A percentile compares a stretch with the other conserved stretches of the same genome.
Conservation (phyloP, 2,888 invertebrate species). For the Rhagonycha fulva region DNA sequence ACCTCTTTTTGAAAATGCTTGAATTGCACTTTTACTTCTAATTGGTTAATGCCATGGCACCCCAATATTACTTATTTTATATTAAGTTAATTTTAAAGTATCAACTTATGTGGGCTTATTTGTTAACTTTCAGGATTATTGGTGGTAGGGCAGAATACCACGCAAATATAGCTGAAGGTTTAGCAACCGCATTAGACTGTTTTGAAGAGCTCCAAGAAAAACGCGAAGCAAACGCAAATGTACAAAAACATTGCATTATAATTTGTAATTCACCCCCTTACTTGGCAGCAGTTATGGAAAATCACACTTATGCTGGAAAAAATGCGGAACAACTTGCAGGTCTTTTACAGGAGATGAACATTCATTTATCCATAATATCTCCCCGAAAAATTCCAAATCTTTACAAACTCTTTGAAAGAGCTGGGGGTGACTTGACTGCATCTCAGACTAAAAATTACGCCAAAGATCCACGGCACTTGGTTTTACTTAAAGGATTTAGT, state of each 20-base stretch:
- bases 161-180: slow-evolving; percentile 88
- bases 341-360: slow-evolving; percentile 78
- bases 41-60: no score
- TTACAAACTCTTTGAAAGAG: slow-evolving; percentile 86
- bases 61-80: no score
- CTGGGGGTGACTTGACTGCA: slow-evolving; percentile 80
- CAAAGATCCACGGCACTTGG: slow-evolving; percentile 82
- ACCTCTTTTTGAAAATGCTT: no score
- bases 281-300: slow-evolving; percentile 80
- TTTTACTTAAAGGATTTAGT: slow-evolving; percentile 73
- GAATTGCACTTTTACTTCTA: no score
- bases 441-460: slow-evolving; percentile 89
- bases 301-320: slow-evolving; percentile 71
- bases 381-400: slow-evolving; percentile 87
- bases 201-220: slow-evolving; percentile 81
- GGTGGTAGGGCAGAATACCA: slow-evolving; percentile 90
- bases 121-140: slow-evolving; percentile 65
- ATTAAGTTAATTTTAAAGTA: no score
- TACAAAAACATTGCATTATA: slow-evolving; percentile 77
- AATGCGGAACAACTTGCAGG: slow-evolving; percentile 85
- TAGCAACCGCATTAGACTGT: slow-evolving; percentile 84
- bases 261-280: slow-evolving; percentile 93
- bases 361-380: slow-evolving; percentile 85
- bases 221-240: slow-evolving; percentile 57
- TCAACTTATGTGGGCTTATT: no score